A percentile compares a stretch with the other conserved stretches of the same genome.
These are phyloP conservation scores for Pseudorhiza aurosa DNA, from an alignment of 30 jellyfish, hydroid and myxozoan species.

Conservation along the genomic window DNA sequence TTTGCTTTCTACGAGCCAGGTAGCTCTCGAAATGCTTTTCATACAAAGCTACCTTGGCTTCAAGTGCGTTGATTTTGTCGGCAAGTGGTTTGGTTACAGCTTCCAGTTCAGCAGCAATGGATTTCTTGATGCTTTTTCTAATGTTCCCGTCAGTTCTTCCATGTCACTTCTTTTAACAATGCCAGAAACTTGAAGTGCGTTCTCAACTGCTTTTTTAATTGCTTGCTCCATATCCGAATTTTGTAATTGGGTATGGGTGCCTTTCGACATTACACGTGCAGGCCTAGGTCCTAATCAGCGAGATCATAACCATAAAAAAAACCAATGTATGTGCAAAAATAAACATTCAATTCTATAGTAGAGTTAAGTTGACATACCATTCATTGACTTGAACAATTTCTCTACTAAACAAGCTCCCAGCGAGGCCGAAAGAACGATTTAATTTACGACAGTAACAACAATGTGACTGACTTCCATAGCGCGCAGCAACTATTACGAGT, in stretches of 20 bases:
- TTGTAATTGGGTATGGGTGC: neutral
- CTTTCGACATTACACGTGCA: neutral
- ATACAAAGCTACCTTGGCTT: slow-evolving; percentile 4
- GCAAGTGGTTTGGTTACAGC: slow-evolving; percentile 12
- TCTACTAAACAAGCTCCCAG: too few relatives aligned
- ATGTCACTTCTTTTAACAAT: slow-evolving; percentile 5
- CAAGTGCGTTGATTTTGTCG: slow-evolving; percentile 10
- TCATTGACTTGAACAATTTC: too few relatives aligned
- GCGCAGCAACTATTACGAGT: slow-evolving; percentile 5
- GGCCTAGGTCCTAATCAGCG: neutral
- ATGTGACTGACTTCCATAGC: too few relatives aligned
- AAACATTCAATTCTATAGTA: too few relatives aligned
- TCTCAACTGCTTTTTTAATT: neutral
- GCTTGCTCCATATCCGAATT: slow-evolving; percentile 3
- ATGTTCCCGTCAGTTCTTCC: slow-evolving; percentile 3
- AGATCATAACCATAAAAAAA: neutral
- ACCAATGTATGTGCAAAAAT: too few relatives aligned
- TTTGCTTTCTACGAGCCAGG: slow-evolving; percentile 49
- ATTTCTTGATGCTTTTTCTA: neutral
- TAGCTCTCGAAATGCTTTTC: slow-evolving; percentile 31
- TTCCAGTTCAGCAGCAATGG: slow-evolving; percentile 10
- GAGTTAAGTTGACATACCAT: too few relatives aligned
- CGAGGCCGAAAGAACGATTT: too few relatives aligned
- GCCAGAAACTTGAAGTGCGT: slow-evolving; percentile 1
- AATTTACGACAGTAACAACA: too few relatives aligned